phyloP scores from a whole-genome alignment of 2,113 vertebrate genomes.

The Phalacrocorax brasilianus region DNA sequence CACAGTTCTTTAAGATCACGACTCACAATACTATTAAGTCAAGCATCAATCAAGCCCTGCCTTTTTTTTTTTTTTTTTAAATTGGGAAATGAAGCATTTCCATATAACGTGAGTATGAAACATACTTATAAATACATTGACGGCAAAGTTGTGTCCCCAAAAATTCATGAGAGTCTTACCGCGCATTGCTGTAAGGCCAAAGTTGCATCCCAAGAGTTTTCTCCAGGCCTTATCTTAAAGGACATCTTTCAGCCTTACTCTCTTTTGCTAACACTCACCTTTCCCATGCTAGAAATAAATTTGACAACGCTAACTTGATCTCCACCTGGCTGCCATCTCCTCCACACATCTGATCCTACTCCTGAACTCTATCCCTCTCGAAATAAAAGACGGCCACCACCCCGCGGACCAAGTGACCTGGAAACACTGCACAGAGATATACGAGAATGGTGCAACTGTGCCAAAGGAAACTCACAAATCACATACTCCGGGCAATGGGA shows the following conservation, averaged over 20 bases:
- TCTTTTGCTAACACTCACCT: not conserved
- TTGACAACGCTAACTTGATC: not conserved
- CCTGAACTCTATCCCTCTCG: not conserved
- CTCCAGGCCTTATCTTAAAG: not conserved
- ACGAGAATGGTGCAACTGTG: not conserved
- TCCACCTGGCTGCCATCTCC: not conserved
- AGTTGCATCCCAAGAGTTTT: not conserved
- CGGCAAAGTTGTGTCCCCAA: not conserved
- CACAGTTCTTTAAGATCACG: not conserved
- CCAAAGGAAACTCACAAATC: slow-evolving; percentile 22
- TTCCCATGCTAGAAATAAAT: not conserved
- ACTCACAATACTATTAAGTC: not conserved
- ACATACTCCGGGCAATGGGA: not conserved
- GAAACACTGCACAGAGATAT: not conserved
- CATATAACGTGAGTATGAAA: not conserved
- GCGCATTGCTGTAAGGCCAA: not conserved
- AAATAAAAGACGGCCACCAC: not conserved
- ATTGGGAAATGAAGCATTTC: not conserved
- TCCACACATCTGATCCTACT: not conserved
- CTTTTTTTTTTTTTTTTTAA: not conserved
- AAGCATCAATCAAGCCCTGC: not conserved
- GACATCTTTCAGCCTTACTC: not conserved
- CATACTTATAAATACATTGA: not conserved
- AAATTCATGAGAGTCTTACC: not conserved
- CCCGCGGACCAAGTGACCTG: not conserved